Evolutionary conservation across 1,140 invertebrate species (phyloP), one percentile per base, ranked within the genome.

Genomic region (Neotoxoptera formosana): DNA sequence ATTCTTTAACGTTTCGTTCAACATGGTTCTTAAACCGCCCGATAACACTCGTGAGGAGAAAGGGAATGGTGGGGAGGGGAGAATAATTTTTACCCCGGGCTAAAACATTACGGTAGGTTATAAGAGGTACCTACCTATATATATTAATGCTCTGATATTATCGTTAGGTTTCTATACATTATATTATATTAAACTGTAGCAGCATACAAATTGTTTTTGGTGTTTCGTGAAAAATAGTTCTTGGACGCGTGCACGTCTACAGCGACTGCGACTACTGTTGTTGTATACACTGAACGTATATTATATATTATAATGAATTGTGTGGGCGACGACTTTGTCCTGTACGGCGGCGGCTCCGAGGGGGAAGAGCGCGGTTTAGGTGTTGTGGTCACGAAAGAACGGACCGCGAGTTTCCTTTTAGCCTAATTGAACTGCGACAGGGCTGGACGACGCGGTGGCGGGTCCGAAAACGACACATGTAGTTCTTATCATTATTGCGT

Each of bases 401-500:
- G 48, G 25, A n/a, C 7, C 23, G 30, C 88, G 23, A 84, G 76
- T 92, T 92, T 92, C 91, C 91, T 93, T 93, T 93, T 93, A 93
- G 81, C 25, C 47, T 93, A 93, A 93, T 93, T 93, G 91, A 48
- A 93, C 41, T 81, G 60, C 23, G 1, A 30, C 36, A 14, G 30
- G 91, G 53, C 25, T 20, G 89, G 36, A 45, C 51, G 25, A 90
- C 6, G 51, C 23, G 36, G 36, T 53, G 14, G 53, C 25, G 56
- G 45, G 89, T 67, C 36, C 34, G 45, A 93, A 93, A 93, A 86
- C 51, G 81, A 93, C 91, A 93, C 91, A 41, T 93, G 91, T 93
- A 93, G 81, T 93, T 51, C 91, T 93, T 93, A 93, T 93, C 91
- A 53, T 93, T 93, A 84, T 93, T 67, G 91, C 91, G 91, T 93